Evolutionary conservation across 1,140 invertebrate genomes (phyloP).

Genomic region (Drosophila lacertosa): DNA sequence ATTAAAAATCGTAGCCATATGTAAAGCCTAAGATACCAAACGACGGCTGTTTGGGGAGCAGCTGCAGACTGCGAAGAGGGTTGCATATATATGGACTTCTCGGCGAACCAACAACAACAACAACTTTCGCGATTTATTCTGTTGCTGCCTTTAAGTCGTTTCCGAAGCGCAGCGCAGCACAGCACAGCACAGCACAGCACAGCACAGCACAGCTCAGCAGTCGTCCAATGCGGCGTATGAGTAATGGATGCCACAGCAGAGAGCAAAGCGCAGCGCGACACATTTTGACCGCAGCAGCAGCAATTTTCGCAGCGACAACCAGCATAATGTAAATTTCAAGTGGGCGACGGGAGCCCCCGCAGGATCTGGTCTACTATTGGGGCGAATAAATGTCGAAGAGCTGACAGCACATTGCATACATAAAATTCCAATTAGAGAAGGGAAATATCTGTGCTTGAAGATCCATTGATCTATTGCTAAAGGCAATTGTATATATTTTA

Average conservation of each 20-base stretch:
- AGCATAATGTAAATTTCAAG: constrained; percentile 47
- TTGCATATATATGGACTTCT: constrained; percentile 5
- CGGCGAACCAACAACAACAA: constrained; percentile 1
- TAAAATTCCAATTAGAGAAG: constrained; percentile 31
- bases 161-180: constrained; percentile 8
- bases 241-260: constrained; percentile 37
- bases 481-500: neutral
- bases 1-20: constrained; percentile 82
- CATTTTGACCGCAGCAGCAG: constrained; percentile 38
- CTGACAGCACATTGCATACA: constrained; percentile 15
- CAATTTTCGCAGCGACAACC: constrained; percentile 10
- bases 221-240: constrained; percentile 42
- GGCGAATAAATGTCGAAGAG: constrained; percentile 17
- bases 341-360: constrained; percentile 1
- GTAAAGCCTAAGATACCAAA: constrained; percentile 79
- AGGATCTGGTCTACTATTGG: constrained; percentile 8
- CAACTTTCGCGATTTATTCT: constrained; percentile 41
- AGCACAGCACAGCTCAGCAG: constrained; percentile 1
- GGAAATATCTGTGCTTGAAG: neutral
- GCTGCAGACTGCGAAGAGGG: neutral
- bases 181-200: neutral
- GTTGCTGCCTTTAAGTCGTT: constrained; percentile 36
- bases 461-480: neutral
- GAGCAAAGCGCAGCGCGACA: constrained; percentile 24
- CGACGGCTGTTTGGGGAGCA: constrained; percentile 1